Evolutionary conservation across 2,113 vertebrate genomes (phyloP).

Genomic region (Indicator maculatus): DNA sequence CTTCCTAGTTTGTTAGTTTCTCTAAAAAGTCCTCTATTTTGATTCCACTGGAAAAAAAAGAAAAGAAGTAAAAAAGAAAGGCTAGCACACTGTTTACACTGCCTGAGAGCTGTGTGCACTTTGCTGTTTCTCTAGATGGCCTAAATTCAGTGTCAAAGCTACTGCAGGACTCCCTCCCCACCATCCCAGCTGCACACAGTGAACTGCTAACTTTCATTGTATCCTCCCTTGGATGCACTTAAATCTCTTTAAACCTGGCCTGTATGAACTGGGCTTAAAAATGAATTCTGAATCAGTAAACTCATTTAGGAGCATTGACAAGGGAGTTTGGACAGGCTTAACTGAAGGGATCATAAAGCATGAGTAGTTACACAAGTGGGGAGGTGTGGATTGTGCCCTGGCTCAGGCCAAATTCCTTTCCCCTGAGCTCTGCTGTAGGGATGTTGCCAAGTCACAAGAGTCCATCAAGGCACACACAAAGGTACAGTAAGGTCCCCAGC

Average conservation of each 20-base stretch:
- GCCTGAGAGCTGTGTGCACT: not conserved
- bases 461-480: not conserved
- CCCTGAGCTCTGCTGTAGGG: not conserved
- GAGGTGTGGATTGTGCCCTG: not conserved
- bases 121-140: not conserved
- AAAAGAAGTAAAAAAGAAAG: not conserved
- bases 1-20: fast-evolving
- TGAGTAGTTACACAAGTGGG: not conserved
- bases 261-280: not conserved
- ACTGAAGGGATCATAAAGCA: not conserved
- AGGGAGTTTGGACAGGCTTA: not conserved
- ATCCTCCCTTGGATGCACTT: not conserved
- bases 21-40: not conserved
- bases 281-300: not conserved
- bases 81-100: not conserved
- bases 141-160: not conserved
- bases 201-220: not conserved
- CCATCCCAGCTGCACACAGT: not conserved
- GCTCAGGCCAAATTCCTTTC: not conserved
- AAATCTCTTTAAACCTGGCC: not conserved
- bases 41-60: not conserved
- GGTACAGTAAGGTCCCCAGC: not conserved
- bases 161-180: not conserved
- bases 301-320: not conserved
- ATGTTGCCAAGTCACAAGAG: not conserved